Percentiles rank a stretch among this genome's conserved stretches.
These are phyloP conservation scores for Alfaro cultratus DNA, from an alignment of 2,797 vertebrate genomes.

Conservation along the genomic window DNA sequence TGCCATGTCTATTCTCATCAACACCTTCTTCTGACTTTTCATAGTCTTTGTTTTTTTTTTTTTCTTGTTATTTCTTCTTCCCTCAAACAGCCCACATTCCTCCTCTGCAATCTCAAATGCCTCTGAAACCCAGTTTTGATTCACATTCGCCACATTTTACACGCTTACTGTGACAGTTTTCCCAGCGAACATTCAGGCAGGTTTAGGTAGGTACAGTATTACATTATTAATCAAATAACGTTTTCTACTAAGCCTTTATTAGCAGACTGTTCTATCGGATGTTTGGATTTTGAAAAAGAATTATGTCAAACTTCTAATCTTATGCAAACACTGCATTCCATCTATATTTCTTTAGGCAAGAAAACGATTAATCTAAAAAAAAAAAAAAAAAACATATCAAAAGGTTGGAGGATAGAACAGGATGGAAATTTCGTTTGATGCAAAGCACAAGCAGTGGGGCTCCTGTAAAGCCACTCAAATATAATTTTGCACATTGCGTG, in stretches of 20 bases:
- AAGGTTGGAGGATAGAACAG: slow-evolving; percentile 39
- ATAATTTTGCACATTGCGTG: slow-evolving; percentile 64
- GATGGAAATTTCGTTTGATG: slow-evolving; percentile 57
- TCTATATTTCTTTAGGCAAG: slow-evolving; percentile 46
- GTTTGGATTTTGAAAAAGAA: slow-evolving; percentile 38
- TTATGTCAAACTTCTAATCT: slow-evolving; percentile 49
- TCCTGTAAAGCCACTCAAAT: slow-evolving; percentile 62
- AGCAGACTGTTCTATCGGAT: slow-evolving; percentile 50
- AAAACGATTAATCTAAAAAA: slow-evolving; percentile 47
- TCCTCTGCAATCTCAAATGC: slow-evolving; percentile 46
- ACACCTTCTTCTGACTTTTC: slow-evolving; percentile 4
- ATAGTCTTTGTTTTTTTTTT: slow-evolving; percentile 13
- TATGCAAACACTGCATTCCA: slow-evolving; percentile 59
- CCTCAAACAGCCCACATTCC: slow-evolving; percentile 45
- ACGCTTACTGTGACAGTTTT: slow-evolving; percentile 36
- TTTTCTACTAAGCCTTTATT: slow-evolving; percentile 50
- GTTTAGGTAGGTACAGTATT: slow-evolving; percentile 43
- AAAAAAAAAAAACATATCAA: slow-evolving; percentile 66
- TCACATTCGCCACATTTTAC: slow-evolving; percentile 19
- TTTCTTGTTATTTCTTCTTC: slow-evolving; percentile 27
- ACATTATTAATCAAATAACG: slow-evolving; percentile 61
- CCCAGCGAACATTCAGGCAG: slow-evolving; percentile 54
- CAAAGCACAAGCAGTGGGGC: slow-evolving; percentile 22
- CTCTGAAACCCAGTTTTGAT: slow-evolving; percentile 46
- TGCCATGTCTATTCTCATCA: slow-evolving; percentile 6